Evolutionary conservation across 1,140 invertebrate genomes (phyloP).

Genomic region (Drosophila grimshawi): DNA sequence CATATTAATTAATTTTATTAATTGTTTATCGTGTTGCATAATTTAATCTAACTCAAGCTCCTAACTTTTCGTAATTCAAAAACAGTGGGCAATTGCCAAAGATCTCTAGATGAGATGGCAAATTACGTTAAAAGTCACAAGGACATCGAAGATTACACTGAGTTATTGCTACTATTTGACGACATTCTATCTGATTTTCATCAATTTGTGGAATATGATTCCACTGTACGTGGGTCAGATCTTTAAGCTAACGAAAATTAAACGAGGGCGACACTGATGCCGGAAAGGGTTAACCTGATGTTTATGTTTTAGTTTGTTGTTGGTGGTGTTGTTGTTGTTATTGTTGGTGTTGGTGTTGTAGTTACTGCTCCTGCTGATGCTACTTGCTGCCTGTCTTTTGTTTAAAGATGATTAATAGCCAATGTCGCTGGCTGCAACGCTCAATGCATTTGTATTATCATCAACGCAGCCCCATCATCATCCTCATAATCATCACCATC

Average conservation of each 20-base stretch:
- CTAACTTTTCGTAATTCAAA: too few relatives aligned
- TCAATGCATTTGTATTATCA: conserved; percentile 78
- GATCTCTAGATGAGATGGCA: too few relatives aligned
- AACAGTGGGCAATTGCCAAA: too few relatives aligned
- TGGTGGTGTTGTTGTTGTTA: conserved; percentile 37
- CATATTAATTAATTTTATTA: too few relatives aligned
- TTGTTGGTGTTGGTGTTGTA: conserved; percentile 43
- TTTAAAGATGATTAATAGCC: conserved; percentile 83
- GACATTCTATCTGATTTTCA: too few relatives aligned
- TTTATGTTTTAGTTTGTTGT: conserved; percentile 78
- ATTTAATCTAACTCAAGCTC: too few relatives aligned
- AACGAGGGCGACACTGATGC: conserved; percentile 30
- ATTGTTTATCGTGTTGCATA: too few relatives aligned
- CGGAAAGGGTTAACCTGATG: conserved; percentile 80
- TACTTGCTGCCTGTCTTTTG: conserved; percentile 67
- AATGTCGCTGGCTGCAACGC: conserved; percentile 73
- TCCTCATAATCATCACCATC: conserved; percentile 26
- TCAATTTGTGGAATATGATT: background rate
- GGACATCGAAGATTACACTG: too few relatives aligned
- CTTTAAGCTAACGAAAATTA: conserved; percentile 67
- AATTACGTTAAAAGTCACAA: too few relatives aligned
- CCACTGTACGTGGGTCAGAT: conserved; percentile 47
- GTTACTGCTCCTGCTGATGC: conserved; percentile 48
- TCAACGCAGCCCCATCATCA: conserved; percentile 41
- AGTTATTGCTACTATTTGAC: too few relatives aligned